Evolutionary conservation across 2,888 invertebrate species (phyloP).

Genomic region (Ochropleura leucogaster): DNA sequence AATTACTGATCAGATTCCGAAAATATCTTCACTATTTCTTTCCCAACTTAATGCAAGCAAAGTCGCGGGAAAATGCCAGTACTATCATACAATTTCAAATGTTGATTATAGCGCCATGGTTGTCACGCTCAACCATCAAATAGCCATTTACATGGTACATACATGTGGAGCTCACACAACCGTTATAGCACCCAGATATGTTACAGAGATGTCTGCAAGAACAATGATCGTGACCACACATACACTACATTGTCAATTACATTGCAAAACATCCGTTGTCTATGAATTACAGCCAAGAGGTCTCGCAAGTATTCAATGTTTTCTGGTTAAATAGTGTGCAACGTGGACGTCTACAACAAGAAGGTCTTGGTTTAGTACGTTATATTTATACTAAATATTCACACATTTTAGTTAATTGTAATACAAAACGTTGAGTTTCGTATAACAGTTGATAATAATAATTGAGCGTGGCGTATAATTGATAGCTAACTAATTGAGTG

Average conservation of each 20-base stretch:
- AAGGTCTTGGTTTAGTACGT: background rate
- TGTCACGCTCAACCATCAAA: background rate
- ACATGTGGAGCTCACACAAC: background rate
- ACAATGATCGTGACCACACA: slow-evolving; percentile 29
- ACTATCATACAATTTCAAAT: background rate
- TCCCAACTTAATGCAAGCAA: background rate
- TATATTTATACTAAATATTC: background rate
- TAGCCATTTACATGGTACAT: background rate
- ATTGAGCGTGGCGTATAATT: slow-evolving; percentile 16
- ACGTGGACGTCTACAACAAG: background rate
- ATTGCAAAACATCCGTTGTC: background rate
- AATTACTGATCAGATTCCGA: background rate
- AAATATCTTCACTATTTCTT: background rate
- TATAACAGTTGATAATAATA: slow-evolving; percentile 5
- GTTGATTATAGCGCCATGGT: background rate
- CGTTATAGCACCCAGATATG: slow-evolving; percentile 16
- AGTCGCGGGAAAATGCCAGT: background rate
- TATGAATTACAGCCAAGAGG: background rate
- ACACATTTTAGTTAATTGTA: slow-evolving; percentile 5
- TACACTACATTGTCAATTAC: background rate
- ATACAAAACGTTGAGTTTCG: background rate
- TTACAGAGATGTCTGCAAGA: slow-evolving; percentile 14
- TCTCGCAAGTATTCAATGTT: background rate
- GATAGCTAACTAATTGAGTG: slow-evolving; percentile 3
- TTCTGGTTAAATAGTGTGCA: background rate